Conservation (phyloP, 2,113 vertebrate genomes). For the Lophura nycthemera region DNA sequence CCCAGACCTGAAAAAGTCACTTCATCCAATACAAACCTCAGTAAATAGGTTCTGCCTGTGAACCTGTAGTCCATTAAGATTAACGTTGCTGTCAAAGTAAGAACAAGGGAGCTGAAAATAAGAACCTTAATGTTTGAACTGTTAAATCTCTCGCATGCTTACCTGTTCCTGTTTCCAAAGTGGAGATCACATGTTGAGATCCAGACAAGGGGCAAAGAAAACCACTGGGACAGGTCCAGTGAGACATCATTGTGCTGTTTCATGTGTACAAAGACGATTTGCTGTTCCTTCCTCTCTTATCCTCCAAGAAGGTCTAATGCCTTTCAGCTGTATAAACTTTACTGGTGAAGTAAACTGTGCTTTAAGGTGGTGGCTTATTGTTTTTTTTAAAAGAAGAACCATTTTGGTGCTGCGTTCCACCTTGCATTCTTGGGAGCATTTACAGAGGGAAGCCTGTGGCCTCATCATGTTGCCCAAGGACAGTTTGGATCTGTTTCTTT, state of each 20-base stretch:
- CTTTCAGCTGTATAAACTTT: not conserved
- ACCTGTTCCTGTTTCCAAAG: not conserved
- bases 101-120: not conserved
- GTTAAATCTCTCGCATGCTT: not conserved
- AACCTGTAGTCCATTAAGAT: not conserved
- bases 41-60: not conserved
- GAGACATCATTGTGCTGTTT: not conserved
- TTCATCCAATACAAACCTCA: not conserved
- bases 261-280: not conserved
- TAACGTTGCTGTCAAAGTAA: not conserved
- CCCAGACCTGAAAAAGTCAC: not conserved
- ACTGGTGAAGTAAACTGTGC: not conserved
- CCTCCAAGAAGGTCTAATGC: not conserved
- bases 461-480: constrained; percentile 45
- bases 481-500: constrained; percentile 45
- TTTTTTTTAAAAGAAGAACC: rapidly evolving
- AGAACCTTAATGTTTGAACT: not conserved
- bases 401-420: not conserved
- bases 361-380: not conserved
- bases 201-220: not conserved
- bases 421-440: not conserved
- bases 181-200: not conserved
- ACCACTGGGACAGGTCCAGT: not conserved
- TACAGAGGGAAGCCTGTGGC: constrained; percentile 35
- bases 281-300: not conserved